Conservation (phyloP, 2,888 invertebrate genomes). For the Dendrolimus houi region DNA sequence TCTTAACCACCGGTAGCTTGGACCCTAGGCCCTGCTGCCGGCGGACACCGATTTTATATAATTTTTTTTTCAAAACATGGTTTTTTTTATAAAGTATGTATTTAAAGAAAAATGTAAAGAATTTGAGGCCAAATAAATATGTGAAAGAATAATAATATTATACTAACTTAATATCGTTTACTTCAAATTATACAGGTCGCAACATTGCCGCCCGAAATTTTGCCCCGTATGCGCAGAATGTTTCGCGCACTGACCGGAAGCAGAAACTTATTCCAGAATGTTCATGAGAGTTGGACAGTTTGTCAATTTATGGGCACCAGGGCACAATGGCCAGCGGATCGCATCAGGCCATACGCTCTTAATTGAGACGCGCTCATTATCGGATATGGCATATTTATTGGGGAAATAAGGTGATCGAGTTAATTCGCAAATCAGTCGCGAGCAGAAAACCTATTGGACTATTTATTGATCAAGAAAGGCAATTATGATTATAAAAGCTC, state of each 20-base stretch:
- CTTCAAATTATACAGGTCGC: conserved; percentile 1
- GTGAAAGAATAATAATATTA: no score
- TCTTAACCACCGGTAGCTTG: no score
- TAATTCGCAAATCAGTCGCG: neutral
- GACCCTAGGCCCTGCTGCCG: no score
- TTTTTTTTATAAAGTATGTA: no score
- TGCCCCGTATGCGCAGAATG: conserved; percentile 30
- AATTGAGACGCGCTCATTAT: conserved; percentile 37
- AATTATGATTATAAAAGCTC: no score
- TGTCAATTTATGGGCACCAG: conserved; percentile 67
- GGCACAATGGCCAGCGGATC: conserved; percentile 44
- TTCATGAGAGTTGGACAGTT: conserved; percentile 71
- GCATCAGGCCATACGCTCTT: conserved; percentile 51
- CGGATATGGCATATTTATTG: neutral
- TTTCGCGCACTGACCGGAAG: conserved; percentile 70
- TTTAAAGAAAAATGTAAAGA: no score
- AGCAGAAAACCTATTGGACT: no score
- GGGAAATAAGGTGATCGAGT: neutral
- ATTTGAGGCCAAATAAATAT: no score
- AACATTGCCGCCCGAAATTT: conserved; percentile 9
- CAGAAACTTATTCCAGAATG: conserved; percentile 67
- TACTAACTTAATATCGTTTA: neutral
- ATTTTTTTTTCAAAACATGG: no score
- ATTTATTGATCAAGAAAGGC: no score
- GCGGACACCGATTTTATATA: no score